Evolutionary conservation across 2,888 invertebrate genomes (phyloP).

Genomic region (Horisme vitalbata): DNA sequence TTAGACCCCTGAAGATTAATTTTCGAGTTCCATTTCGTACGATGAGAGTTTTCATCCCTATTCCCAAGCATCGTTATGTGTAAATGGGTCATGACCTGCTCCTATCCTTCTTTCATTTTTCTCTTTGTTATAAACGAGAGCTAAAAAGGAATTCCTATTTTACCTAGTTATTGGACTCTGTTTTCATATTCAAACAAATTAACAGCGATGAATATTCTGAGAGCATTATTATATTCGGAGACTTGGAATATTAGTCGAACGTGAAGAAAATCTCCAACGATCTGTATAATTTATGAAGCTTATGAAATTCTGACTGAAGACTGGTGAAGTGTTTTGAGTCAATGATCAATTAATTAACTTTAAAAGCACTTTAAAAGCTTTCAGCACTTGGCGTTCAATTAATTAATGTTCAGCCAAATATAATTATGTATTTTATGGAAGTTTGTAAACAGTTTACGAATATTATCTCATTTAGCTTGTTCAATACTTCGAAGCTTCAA

Average conservation of each 20-base stretch:
- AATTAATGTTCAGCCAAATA: too few species aligned
- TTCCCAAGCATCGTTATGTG: slow-evolving; percentile 38
- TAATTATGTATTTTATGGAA: too few species aligned
- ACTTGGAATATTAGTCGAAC: slow-evolving; percentile 22
- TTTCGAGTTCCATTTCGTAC: slow-evolving; percentile 26
- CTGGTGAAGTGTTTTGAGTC: slow-evolving; percentile 3
- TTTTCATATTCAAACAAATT: slow-evolving; percentile 19
- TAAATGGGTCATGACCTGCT: slow-evolving; percentile 47
- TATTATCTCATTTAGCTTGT: too few species aligned
- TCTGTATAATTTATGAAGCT: slow-evolving; percentile 29
- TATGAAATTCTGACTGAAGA: slow-evolving; percentile 17
- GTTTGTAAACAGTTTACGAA: too few species aligned
- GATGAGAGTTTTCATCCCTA: slow-evolving; percentile 35
- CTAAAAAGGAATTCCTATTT: neutral
- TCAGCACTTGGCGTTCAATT: too few species aligned
- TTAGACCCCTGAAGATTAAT: slow-evolving; percentile 3
- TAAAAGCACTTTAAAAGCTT: too few species aligned
- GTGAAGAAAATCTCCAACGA: slow-evolving; percentile 23
- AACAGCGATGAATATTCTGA: slow-evolving; percentile 23
- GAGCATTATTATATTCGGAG: slow-evolving; percentile 23
- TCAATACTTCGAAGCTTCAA: too few species aligned
- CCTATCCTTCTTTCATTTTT: slow-evolving; percentile 22
- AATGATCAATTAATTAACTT: too few species aligned
- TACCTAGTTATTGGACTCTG: neutral
- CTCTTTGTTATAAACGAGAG: slow-evolving; percentile 17